Evolutionary conservation across 2,888 invertebrate genomes (phyloP), one percentile per base, ranked within the genome.

Genomic region (Drosophila neotestacea): DNA sequence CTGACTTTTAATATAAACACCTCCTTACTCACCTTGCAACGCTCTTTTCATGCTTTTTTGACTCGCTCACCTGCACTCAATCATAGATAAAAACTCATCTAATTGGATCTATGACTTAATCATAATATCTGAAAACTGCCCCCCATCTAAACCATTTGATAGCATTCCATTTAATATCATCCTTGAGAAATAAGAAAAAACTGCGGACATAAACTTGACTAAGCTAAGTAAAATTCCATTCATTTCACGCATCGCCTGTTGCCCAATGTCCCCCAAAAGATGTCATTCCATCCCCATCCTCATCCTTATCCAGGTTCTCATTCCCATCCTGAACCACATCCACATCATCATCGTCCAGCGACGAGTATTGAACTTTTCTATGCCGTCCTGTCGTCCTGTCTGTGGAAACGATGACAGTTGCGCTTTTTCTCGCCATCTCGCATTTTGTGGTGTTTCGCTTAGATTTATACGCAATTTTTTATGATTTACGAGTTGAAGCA

Each of bases 401-500:
- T 22, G 36, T 30, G 63, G 70, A 85, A 82, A 81, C 79, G 83
- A 81, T 83, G 83, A 81, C 88, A 87, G 79, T 87, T 87, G 85
- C 79, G 85, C 69, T 87, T 87, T 77, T 61, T 67, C 38, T 48
- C 42, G 74, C 36, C 42, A 46, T 42, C 38, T 39, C 46, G 42
- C 27, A 39, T 46, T 36, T 51, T 58, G 32, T 55, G 68, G 51
- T 56, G 62, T 65, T 58, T 69, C 54, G 42, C 41, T 59, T 67
- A 73, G 79, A 79, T 80, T 79, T 79, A 79, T 79, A 71, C 65
- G 81, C 81, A 67, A 64, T 68, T 81, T 81, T 75, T 71, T 85
- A 81, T 85, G 76, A 85, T 85, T 85, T 81, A 79, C 82, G 81
- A 79, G 71, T 28, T 16, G 41, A 47, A 46, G 1, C 13, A n/a